A percentile compares a stretch with the other conserved stretches of the same genome.
These are phyloP conservation scores for Anas platyrhynchos DNA, from an alignment of 2,113 vertebrate species.

Conservation along the genomic window DNA sequence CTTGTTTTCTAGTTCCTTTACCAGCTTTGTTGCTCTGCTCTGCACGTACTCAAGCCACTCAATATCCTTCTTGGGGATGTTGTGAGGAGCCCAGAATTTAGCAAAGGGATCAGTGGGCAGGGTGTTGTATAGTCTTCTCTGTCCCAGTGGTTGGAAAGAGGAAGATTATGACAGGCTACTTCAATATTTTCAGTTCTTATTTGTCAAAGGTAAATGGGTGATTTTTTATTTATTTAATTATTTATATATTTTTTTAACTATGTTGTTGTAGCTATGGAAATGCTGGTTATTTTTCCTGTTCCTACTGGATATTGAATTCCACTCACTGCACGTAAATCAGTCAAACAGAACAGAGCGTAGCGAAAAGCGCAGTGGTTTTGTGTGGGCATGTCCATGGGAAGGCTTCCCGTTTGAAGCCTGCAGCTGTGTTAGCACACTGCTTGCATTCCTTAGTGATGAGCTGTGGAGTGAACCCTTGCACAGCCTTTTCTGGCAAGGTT, in stretches of 20 bases:
- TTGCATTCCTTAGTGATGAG: constrained; percentile 30
- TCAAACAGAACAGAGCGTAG: background rate
- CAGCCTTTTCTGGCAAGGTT: background rate
- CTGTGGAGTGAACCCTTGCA: background rate
- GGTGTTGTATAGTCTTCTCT: fast-evolving
- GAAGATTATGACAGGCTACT: background rate
- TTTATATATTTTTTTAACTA: background rate
- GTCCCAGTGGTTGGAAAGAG: background rate
- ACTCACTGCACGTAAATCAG: background rate
- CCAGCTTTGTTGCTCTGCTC: too few species aligned
- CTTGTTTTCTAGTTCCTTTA: too few species aligned
- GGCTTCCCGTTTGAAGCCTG: background rate
- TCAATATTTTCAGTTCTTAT: background rate
- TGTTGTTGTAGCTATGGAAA: background rate
- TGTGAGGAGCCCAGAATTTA: too few species aligned
- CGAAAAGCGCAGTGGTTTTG: background rate
- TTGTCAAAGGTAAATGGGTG: background rate
- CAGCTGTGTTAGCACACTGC: background rate
- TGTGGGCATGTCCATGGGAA: background rate
- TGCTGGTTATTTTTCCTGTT: background rate
- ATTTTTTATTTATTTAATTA: background rate
- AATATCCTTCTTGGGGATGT: too few species aligned
- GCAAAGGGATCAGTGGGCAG: background rate
- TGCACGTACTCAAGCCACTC: too few species aligned
- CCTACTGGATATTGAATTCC: background rate